These are phyloP conservation scores for Aporophyla lueneburgensis DNA, from an alignment of 2,888 invertebrate genomes.

Conservation along the genomic window DNA sequence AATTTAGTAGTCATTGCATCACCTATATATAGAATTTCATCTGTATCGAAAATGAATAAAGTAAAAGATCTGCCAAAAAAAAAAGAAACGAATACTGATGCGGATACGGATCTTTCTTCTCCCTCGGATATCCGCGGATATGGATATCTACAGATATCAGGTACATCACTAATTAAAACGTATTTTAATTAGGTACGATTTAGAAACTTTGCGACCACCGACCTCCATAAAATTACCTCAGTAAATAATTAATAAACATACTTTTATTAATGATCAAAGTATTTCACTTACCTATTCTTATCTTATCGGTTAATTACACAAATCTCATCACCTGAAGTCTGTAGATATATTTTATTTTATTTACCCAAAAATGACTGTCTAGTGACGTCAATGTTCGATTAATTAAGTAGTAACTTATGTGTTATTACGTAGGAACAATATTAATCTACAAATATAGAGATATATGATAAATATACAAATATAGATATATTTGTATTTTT, in stretches of 20 bases:
- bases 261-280: slow-evolving; percentile 2
- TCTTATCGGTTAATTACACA: slow-evolving; percentile 29
- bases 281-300: slow-evolving; percentile 22
- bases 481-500: too few species aligned
- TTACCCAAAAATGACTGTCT: not conserved
- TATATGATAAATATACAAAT: too few species aligned
- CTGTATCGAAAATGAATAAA: too few species aligned
- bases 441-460: not conserved
- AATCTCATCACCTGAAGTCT: slow-evolving; percentile 15
- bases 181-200: not conserved
- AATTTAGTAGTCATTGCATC: too few species aligned
- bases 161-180: not conserved
- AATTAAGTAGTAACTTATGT: not conserved
- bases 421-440: not conserved
- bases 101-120: too few species aligned
- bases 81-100: too few species aligned
- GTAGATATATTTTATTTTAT: not conserved
- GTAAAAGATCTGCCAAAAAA: too few species aligned
- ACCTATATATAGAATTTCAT: too few species aligned
- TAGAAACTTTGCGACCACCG: slow-evolving; percentile 26
- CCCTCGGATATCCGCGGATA: too few species aligned
- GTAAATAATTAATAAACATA: slow-evolving; percentile 29
- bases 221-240: slow-evolving; percentile 35
- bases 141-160: too few species aligned
- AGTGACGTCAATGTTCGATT: slow-evolving; percentile 13